Conservation (phyloP, 2,797 vertebrate species). For the Hafferia zeledoni region DNA sequence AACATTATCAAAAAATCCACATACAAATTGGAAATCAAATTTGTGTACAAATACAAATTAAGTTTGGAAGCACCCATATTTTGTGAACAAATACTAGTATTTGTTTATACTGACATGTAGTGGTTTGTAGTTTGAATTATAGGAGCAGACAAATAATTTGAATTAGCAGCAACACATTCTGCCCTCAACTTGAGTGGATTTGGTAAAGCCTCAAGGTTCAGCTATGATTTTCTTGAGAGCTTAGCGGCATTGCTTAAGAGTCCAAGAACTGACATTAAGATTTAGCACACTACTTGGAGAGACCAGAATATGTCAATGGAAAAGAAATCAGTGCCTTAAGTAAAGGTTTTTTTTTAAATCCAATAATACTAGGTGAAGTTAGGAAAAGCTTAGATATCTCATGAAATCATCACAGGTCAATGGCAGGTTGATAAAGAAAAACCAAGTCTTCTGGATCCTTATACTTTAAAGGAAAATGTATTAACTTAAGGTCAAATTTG, state of each 20-base stretch:
- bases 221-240: background rate
- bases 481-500: background rate
- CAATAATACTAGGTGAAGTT: background rate
- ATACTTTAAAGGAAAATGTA: background rate
- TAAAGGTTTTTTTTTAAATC: background rate
- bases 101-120: background rate
- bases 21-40: slow-evolving; percentile 10
- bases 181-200: background rate
- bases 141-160: background rate
- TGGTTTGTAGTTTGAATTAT: background rate
- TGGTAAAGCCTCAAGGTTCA: background rate
- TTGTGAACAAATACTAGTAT: slow-evolving; percentile 15
- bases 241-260: background rate
- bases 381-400: background rate
- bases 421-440: background rate
- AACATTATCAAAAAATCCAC: slow-evolving; percentile 19
- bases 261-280: background rate
- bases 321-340: background rate
- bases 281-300: background rate
- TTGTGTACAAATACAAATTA: slow-evolving; percentile 26
- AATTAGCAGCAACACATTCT: background rate
- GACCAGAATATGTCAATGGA: background rate
- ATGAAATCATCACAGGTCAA: background rate
- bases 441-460: background rate
- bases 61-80: slow-evolving; percentile 1